Evolutionary conservation across 2,888 invertebrate species (phyloP).

Genomic region (Acleris laterana): DNA sequence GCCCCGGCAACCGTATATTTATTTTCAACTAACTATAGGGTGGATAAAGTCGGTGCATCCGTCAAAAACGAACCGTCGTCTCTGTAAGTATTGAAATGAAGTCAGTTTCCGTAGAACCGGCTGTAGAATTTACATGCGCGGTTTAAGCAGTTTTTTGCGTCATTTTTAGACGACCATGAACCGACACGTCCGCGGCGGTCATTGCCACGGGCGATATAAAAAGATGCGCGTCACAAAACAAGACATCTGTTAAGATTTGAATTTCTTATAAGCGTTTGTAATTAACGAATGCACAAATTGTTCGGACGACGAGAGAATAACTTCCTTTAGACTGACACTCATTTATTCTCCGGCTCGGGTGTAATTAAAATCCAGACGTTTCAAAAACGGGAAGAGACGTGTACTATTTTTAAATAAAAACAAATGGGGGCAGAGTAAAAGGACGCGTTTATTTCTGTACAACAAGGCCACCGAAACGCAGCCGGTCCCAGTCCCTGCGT

Average conservation of each 20-base stretch:
- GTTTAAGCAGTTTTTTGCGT: constrained; percentile 43
- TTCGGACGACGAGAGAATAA: constrained; percentile 25
- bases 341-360: constrained; percentile 36
- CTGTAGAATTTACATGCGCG: constrained; percentile 38
- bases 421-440: constrained; percentile 41
- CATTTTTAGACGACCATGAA: constrained; percentile 79
- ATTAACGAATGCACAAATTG: constrained; percentile 37
- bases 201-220: constrained; percentile 80
- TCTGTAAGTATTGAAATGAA: constrained; percentile 16
- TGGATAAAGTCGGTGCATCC: constrained; percentile 57
- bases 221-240: constrained; percentile 72
- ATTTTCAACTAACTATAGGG: constrained; percentile 69
- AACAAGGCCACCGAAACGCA: constrained; percentile 42
- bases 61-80: constrained; percentile 38
- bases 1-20: constrained; percentile 64
- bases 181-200: constrained; percentile 71
- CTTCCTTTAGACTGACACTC: constrained; percentile 44
- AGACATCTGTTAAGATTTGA: constrained; percentile 46
- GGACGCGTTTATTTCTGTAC: constrained; percentile 43
- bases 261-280: constrained; percentile 23
- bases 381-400: constrained; percentile 9
- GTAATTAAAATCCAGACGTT: constrained; percentile 31
- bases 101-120: constrained; percentile 41
- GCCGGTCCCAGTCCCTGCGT: constrained; percentile 23
- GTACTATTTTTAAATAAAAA: constrained; percentile 43